Base-by-base conservation (phyloP, 1,140 invertebrate species). In the Dufourea novaeangliae region DNA sequence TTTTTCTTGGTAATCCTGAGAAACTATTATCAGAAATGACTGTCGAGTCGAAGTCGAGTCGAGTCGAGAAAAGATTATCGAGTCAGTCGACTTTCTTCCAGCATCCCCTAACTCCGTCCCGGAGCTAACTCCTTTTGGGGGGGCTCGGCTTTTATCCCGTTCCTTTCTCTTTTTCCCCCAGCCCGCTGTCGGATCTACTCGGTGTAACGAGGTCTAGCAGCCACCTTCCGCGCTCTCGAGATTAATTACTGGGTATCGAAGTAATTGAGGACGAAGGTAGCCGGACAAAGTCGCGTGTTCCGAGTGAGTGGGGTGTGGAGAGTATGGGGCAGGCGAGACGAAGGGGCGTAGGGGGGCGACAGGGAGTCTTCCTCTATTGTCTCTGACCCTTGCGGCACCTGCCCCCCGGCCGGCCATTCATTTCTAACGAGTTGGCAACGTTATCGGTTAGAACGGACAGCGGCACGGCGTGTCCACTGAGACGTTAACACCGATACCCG, bases 401-500 rank as follows among this genome's bases (percentile, higher is more conserved):
- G 61, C 73, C 68, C 64, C 62, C 67, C 27, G 46, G 25, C 71
- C 66, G 62, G 50, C 78, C 83, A 87, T 87, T 87, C 83, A 81
- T 85, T 88, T 73, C 84, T 89, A 89, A 89, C 88, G 86, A 90
- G 87, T 89, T 89, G 85, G 86, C 88, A 90, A 80, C 81, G 88
- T 83, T 88, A 90, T 89, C 88, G 83, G 85, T 83, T 83, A 83
- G 66, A 86, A 37, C 77, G 78, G 71, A 81, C 76, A 85, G 76
- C 39, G n/a, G n/a, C 79, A 71, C 73, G 59, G 72, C 70, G 87
- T 87, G 85, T 86, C 87, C 87, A 85, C 82, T 87, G 85, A 85
- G 83, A 89, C 88, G 89, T 90, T 89, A 90, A 90, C 87, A 83
- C 86, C 83, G 87, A 89, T 90, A 91, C 87, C 84, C 63, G 62